Base-by-base conservation (phyloP, 2,797 vertebrate genomes). In the Protosalanx chinensis region DNA sequence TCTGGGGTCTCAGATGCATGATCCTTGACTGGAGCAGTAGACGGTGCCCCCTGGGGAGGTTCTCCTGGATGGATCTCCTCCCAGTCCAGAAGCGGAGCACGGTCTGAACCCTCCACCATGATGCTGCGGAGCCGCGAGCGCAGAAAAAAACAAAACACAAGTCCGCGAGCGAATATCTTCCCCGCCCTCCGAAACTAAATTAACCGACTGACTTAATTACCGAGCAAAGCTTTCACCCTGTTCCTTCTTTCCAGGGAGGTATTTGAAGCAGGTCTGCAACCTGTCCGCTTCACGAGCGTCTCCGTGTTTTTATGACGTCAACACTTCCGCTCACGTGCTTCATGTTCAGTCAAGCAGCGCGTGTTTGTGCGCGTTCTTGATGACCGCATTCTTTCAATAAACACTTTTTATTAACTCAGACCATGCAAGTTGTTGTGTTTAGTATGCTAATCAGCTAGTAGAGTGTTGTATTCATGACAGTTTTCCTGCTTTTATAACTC, bases 21-120 rank as follows among this genome's bases (percentile, higher is more conserved):
- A 57, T 76, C 82, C 57, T 82, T 80, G 67, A 72, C 77, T 29
- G 76, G 59, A 13, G 74, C 20, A 77, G 88, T 12, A 12, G 41
- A 88, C 18, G 89, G 88, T 75, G 79, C 81, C 77, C 87, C 72
- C 76, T 85, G 88, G 88, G 82, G 82, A 79, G 88, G 82, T 84
- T 92, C 76, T 67, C 92, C 85, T 15, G 91, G 92, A 6, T 94
- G 94, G 87, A 93, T 93, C 93, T 98, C 95, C 90, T 97, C 95
- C 94, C 95, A 97, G 89, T 95, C 94, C 74, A 98, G 92, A 72
- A 98, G 92, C 88, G 95, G 96, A 85, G 96, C 96, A 87, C 94
- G 93, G 84, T 98, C 97, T 79, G 94, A 94, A 84, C 95, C 93
- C 91, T 97, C 93, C 84, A 93, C 95, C 96, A 94, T 93, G 71